phyloP scores from a whole-genome alignment of 2,113 vertebrate genomes.

The Planiliza haematocheilus region DNA sequence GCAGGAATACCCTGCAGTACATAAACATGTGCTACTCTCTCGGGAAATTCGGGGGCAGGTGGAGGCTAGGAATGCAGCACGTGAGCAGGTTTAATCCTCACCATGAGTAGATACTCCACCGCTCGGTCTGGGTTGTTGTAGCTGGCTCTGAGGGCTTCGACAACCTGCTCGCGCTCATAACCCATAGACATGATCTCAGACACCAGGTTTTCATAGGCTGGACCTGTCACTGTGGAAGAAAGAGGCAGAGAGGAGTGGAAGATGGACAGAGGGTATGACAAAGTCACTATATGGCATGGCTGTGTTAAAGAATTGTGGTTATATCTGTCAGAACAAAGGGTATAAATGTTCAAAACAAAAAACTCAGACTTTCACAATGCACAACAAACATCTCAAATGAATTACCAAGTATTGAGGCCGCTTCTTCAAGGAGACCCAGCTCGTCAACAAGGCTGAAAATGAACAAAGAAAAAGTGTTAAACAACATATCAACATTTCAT shows the following conservation, averaged over 20 bases:
- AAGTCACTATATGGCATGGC: no score
- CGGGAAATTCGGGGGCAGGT: background rate
- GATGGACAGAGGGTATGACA: no score
- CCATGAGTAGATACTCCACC: slow-evolving; percentile 85
- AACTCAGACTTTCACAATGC: no score
- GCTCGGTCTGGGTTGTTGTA: slow-evolving; percentile 86
- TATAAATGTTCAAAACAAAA: no score
- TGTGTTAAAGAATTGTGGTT: no score
- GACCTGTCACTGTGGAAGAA: slow-evolving; percentile 79
- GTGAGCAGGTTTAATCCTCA: slow-evolving; percentile 45
- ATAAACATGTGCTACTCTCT: slow-evolving; percentile 22
- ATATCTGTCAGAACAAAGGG: background rate
- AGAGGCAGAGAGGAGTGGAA: background rate
- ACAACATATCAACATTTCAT: no score
- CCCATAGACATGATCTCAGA: slow-evolving; percentile 87
- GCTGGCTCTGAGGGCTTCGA: slow-evolving; percentile 82
- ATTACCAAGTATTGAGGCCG: slow-evolving; percentile 84
- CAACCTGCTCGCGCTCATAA: slow-evolving; percentile 82
- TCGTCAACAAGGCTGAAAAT: slow-evolving; percentile 76
- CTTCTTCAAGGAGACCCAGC: slow-evolving; percentile 82
- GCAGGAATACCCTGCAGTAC: slow-evolving; percentile 75
- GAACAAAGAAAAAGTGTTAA: background rate
- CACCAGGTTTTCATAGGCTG: slow-evolving; percentile 85
- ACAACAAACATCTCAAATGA: background rate
- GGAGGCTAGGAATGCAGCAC: background rate